Evolutionary conservation across 2,113 vertebrate genomes (phyloP).

Genomic region (Halichoerus grypus): DNA sequence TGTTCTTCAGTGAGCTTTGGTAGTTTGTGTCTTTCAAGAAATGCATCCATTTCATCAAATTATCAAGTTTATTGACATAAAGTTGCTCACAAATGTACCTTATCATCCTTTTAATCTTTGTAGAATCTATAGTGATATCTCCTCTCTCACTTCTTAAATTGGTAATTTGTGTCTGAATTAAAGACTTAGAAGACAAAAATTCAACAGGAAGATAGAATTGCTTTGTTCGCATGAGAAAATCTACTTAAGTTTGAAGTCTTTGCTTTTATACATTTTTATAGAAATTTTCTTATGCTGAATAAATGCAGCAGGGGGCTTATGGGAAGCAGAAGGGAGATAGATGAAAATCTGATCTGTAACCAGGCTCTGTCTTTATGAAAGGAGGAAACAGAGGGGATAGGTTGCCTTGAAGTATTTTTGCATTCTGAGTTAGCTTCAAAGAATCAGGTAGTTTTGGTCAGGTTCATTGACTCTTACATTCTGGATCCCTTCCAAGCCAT

Average conservation of each 20-base stretch:
- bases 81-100: not conserved
- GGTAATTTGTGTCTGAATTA: slow-evolving; percentile 25
- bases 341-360: not conserved
- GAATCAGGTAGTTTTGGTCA: not conserved
- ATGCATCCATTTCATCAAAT: not conserved
- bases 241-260: not conserved
- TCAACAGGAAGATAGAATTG: not conserved
- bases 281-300: not conserved
- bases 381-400: not conserved
- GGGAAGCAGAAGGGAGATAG: not conserved
- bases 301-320: not conserved
- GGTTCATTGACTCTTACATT: not conserved
- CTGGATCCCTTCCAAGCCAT: not conserved
- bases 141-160: slow-evolving; percentile 12
- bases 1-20: not conserved
- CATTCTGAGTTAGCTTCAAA: not conserved
- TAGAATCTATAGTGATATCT: not conserved
- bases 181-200: not conserved
- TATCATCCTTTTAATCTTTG: not conserved
- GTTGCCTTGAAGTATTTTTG: not conserved
- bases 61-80: not conserved
- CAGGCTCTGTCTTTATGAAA: not conserved
- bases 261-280: not conserved
- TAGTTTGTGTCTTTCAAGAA: slow-evolving; percentile 9
- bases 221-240: slow-evolving; percentile 38